Evolutionary conservation across 2,888 invertebrate species (phyloP), one percentile per base, ranked within the genome.

Genomic region (Synanthedon formicaeformis): DNA sequence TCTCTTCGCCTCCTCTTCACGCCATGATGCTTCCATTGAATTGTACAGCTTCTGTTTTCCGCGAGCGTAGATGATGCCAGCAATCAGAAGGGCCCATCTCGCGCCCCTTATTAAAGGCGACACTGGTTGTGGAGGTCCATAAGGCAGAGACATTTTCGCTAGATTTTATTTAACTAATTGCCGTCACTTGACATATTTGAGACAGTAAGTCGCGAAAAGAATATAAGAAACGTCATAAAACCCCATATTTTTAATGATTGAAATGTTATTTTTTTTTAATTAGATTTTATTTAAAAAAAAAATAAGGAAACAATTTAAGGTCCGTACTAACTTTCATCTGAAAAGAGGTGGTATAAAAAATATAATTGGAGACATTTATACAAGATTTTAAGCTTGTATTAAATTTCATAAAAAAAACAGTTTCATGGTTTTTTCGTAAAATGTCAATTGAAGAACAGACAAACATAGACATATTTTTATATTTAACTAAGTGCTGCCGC

Each of bases 21-120:
- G 65, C 59, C 69, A 69, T 1, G 50, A 40, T 0, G 59, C 67
- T 57, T 84, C 85, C 63, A 66, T 55, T 0, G 54, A 40, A n/a
- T 67, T 64, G 59, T 87, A 86, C 1, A 67, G 27, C 1, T 40
- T 60, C 59, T 80, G 77, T 59, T 86, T 87, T 0, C 61, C 59
- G 40, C 60, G 55, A 4, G 73, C 87, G 56, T 84, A 84, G 8
- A 85, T 11, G 23, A 87, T 71, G 5, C 88, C 87, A 45, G 78
- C 74, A 40, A 83, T 48, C 1, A 88, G 62, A 2, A 83, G 57
- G 34, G 61, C 71, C 60, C 68, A 85, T 59, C 88, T 69, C 6
- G 65, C 53, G 5, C 78, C 81, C 55, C 87, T 70, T 55, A 88
- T 81, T 27, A 86, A 55, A 16, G 87, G 85, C 1, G 88, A 87